Evolutionary conservation across 2,888 invertebrate genomes (phyloP), one percentile per base, ranked within the genome.

Genomic region (Sphinx pinastri): DNA sequence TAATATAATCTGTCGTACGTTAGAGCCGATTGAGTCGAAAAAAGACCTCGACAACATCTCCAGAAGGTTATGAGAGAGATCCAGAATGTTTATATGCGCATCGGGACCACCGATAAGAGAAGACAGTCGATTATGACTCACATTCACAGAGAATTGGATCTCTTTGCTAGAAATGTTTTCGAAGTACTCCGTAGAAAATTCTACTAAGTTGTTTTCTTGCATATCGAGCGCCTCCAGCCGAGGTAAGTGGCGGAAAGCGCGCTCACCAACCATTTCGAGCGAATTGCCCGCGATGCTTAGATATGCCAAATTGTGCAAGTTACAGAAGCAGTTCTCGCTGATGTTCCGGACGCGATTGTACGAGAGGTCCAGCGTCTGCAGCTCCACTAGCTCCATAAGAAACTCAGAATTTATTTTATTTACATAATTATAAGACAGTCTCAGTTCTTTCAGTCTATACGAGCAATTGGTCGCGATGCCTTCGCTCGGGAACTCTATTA

Each of bases 281-380:
- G 95, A 90, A 85, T 98, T 98, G 76, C 97, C 96, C 2, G 97
- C 96, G 72, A 98, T 88, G 79, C 97, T 96, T 69, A 98, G 90
- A 72, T 96, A 97, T 59, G 95, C 95, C 70, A 98, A 91, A 78
- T 95, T 95, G 13, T 95, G 95, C 81, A 98, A 94, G 83, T 96
- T 95, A 66, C 93, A 91, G 79, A 98, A 97, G 14, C 96, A 95
- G 68, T 95, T 94, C 49, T 94, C 94, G 71, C 95, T 94, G 8
- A 98, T 88, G 57, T 93, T 90, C 68, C 92, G 92, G 71, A 98
- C 94, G 74, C 95, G 95, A 82, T 98, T 97, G 16, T 96, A 96
- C 6, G 96, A 96, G 54, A 98, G 84, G 76, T 97, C 96, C 11
- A 98, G 86, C 1, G 96, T 96, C 80, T 96, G 96, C 68, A 98